Percentiles rank a stretch among this genome's conserved stretches.
Evolutionary conservation across 2,888 invertebrate genomes (phyloP).

Genomic region (Torymus tubicola): DNA sequence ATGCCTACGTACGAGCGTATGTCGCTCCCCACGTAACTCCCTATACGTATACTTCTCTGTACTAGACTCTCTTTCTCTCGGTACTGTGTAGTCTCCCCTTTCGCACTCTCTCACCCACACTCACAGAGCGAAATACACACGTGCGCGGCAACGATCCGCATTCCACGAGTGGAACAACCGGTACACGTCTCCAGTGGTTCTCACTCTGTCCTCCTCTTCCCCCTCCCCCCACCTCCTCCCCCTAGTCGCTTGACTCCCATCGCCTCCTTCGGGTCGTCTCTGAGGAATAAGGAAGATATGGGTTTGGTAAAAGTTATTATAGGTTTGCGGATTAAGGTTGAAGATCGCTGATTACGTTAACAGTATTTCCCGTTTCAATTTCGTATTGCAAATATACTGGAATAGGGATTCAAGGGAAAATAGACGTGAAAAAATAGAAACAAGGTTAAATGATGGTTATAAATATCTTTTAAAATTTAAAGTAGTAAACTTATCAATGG

Average conservation of each 20-base stretch:
- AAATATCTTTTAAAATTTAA: no score
- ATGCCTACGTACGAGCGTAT: not conserved
- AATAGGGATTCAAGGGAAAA: no score
- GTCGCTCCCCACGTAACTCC: not conserved
- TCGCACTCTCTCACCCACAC: slow-evolving; percentile 21
- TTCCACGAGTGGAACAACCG: slow-evolving; percentile 76
- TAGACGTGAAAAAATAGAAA: no score
- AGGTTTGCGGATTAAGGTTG: no score
- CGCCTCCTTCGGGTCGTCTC: no score
- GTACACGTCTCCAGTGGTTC: slow-evolving; percentile 74
- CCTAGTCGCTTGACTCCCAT: not conserved
- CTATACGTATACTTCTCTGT: slow-evolving; percentile 14
- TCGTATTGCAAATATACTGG: no score
- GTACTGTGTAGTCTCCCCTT: not conserved
- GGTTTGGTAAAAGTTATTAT: no score
- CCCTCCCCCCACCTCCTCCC: not conserved
- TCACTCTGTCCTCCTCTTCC: slow-evolving; percentile 62
- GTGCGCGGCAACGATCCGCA: slow-evolving; percentile 70
- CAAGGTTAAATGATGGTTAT: no score
- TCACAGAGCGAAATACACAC: slow-evolving; percentile 51
- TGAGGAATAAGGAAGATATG: no score
- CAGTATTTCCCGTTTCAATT: no score
- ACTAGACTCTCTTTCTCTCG: not conserved
- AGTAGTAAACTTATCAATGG: no score
- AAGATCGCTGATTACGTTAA: no score